Evolutionary conservation across 2,113 vertebrate species (phyloP).

Genomic region (Oryctolagus cuniculus): mOryCun1.1 NC_091441.1:68825001-68825500

Average conservation of each 20-base stretch:
- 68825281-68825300: not conserved
- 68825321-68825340: not conserved
- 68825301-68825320: not conserved
- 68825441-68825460: not conserved
- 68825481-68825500: not conserved
- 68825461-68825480: not conserved
- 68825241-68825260: not conserved
- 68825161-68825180: not conserved
- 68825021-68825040: not conserved
- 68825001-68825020: not conserved
- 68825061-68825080: not conserved
- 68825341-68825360: not conserved
- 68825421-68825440: not conserved
- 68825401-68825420: not conserved
- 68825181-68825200: not conserved
- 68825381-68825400: not conserved
- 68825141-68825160: conserved; percentile 20
- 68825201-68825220: not conserved
- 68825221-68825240: not conserved
- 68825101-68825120: not conserved
- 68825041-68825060: not conserved
- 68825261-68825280: not conserved
- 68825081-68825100: not conserved
- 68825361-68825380: not conserved
- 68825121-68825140: not conserved